Evolutionary conservation across 2,888 invertebrate genomes (phyloP), one percentile per base, ranked within the genome.

Genomic region (Laspeyria flexula): DNA sequence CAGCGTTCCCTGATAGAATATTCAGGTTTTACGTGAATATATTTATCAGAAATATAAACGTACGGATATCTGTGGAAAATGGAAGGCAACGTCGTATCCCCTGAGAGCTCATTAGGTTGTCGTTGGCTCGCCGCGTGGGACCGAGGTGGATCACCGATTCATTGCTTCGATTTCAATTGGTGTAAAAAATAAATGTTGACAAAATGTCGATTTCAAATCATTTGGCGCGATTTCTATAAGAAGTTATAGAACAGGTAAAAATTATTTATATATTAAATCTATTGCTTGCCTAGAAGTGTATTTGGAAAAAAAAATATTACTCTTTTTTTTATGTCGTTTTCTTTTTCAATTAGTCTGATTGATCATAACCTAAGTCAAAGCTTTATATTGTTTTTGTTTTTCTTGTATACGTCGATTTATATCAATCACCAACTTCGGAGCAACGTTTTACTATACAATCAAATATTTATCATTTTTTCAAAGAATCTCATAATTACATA

Each of bases 31-130:
- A 66, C 52, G 56, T 65, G 61, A 72, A 65, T 67, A 65, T 60
- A 59, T 60, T 60, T 59, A 64, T 70, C 66, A 56, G 60, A 61
- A 68, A 71, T 73, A 65, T 66, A 55, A 64, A 55, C 56, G 65
- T 61, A 59, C 57, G 60, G 67, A 66, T 72, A 75, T 73, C 64
- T 67, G 65, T 69, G 65, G 73, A 74, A 77, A 78, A 73, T 75
- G 70, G 73, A 73, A 73, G 60, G 65, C 67, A 60, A 57, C 74
- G 64, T 65, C 54, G 51, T 61, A 55, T 67, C 83, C 75, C 77
- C 45, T 33, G 77, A 77, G 83, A 81, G 61, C 81, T 84, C 83
- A 83, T 84, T 85, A 84, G 77, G 75, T 77, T 75, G 76, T 73
- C 77, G 72, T 72, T 60, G 60, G 65, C 53, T 61, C 63, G 58